Conservation (phyloP, 2,888 invertebrate genomes). For the Dicyrtomina minuta region DNA sequence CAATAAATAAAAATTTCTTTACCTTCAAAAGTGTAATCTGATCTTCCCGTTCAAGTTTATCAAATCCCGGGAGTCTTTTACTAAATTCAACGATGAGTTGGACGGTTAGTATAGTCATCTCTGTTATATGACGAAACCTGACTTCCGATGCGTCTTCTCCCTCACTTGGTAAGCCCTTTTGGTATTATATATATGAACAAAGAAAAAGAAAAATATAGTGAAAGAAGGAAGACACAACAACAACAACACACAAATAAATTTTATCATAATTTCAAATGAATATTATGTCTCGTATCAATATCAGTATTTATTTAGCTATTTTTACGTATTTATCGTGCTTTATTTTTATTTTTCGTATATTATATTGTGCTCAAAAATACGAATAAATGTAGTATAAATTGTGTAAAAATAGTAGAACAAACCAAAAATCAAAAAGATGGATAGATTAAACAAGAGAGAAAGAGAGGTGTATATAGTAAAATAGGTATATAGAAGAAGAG, state of each 20-base stretch:
- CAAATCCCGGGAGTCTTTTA: slow-evolving; percentile 93
- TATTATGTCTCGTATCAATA: too few species aligned
- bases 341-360: background rate
- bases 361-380: background rate
- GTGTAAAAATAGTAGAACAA: too few species aligned
- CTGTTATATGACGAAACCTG: slow-evolving; percentile 92
- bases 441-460: background rate
- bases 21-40: slow-evolving; percentile 96
- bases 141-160: slow-evolving; percentile 77
- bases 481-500: background rate
- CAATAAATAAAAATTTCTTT: slow-evolving; percentile 46
- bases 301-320: too few species aligned
- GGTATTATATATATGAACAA: slow-evolving; percentile 41
- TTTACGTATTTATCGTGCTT: too few species aligned
- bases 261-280: slow-evolving; percentile 3
- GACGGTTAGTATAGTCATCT: slow-evolving; percentile 96
- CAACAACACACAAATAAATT: background rate
- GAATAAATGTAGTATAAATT: too few species aligned
- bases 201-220: slow-evolving; percentile 28
- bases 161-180: slow-evolving; percentile 50
- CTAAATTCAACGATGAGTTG: slow-evolving; percentile 98
- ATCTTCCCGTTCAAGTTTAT: slow-evolving; percentile 89
- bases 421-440: background rate
- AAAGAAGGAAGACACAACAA: background rate
- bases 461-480: background rate